These are phyloP conservation scores for Lydus trimaculatus DNA, from an alignment of 2,888 invertebrate genomes.

Conservation along the genomic window DNA sequence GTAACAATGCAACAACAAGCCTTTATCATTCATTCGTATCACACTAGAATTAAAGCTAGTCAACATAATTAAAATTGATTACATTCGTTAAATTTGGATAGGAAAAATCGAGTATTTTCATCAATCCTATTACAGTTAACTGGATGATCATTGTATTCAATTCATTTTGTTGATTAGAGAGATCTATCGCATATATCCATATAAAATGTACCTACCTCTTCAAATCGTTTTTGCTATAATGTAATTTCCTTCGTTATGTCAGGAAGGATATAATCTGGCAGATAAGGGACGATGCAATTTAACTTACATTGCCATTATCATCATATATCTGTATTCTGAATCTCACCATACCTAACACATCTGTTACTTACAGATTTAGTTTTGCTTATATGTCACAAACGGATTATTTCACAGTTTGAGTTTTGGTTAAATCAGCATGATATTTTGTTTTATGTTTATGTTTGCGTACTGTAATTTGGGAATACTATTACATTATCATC, in stretches of 20 bases:
- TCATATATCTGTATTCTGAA: background rate
- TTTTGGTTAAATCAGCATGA: no score
- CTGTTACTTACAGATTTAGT: background rate
- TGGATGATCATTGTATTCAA: background rate
- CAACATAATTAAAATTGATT: background rate
- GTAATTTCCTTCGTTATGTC: slow-evolving; percentile 1
- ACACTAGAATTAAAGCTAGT: background rate
- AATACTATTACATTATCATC: no score
- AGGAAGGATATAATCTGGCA: background rate
- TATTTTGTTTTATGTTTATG: no score
- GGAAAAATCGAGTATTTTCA: background rate
- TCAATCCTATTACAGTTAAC: no score
- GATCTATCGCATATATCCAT: background rate
- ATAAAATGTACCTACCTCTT: background rate
- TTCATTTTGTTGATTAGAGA: background rate
- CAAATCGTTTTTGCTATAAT: background rate
- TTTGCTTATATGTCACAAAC: no score
- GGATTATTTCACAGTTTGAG: no score
- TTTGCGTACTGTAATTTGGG: no score
- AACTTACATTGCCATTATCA: background rate
- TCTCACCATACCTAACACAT: background rate
- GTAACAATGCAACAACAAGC: background rate
- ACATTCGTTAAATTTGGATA: background rate
- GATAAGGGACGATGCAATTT: slow-evolving; percentile 6
- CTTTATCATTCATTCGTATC: background rate